Evolutionary conservation across 1,140 invertebrate species (phyloP), one percentile per base, ranked within the genome.

Genomic region (Atta cephalotes): DNA sequence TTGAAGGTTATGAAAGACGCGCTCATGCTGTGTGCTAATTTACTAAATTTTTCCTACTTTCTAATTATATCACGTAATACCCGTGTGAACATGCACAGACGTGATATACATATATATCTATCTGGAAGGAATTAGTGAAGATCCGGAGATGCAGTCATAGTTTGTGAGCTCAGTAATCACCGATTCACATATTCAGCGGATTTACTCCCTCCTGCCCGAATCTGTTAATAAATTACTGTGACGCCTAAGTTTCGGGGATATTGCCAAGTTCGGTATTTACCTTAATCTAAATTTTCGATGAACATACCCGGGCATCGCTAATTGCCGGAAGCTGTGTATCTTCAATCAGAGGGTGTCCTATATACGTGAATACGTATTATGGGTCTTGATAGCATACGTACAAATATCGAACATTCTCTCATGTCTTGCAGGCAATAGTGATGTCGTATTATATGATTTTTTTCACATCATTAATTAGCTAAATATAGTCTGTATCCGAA

Each of bases 271-370:
- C 18, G 51, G 56, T 80, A 86, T 70, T 86, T 88, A 70, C 78
- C 87, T 91, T 86, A 72, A 85, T 81, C 63, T 74, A 77, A 89
- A 90, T 89, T 90, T 87, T 79, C 85, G 80, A 79, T 86, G 89
- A 89, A 56, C 49, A 58, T 62, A 10, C 35, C 53, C 60, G 60
- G 70, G 62, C 72, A 58, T 70, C 53, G 76, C 89, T 89, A 89
- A 89, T 90, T 85, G 65, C 35, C 77, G 28, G 56, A n/a, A 45
- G 84, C 78, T 60, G 85, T 89, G 72, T 86, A 88, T 89, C 86
- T 74, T 66, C 88, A 88, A 90, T 89, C 80, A 84, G 56, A 62
- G 39, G 18, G 35, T 74, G 80, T 7, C 70, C 80, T 84, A 84
- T 76, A 84, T 84, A 76, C 25, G 28, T 9, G 70, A 74, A 28